Evolutionary conservation across 2,113 vertebrate species (phyloP), one percentile per base, ranked within the genome.

Genomic region (Sturnus vulgaris): DNA sequence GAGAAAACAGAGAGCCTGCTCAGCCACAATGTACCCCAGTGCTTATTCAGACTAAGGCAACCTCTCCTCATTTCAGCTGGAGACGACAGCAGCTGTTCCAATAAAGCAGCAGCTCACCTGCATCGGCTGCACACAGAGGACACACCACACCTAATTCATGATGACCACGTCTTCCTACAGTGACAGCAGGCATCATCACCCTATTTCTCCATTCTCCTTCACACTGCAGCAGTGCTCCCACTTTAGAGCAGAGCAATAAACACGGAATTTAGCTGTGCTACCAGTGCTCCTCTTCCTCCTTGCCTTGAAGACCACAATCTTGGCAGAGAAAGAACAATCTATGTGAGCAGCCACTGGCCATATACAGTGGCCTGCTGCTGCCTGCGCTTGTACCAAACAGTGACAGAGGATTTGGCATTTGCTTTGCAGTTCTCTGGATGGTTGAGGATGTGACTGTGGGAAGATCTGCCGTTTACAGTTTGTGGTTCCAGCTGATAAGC

Each of bases 351-450:
- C 31, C n/a, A 12, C 0, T 18, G 39, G 49, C 65, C 63, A 37
- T 28, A 46, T 6, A 39, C 16, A 63, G 21, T 0, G 15, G 44
- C 47, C 37, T 33, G 12, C 69, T 60, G 78, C 73, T 52, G 39
- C 47, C 55, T 49, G 24, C 1, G 0, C 55, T 44, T 13, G 44
- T 6, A 42, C 3, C 1, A 15, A 68, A 35, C 52, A 28, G 42
- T 4, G 19, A 39, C 22, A 24, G 30, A 33, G 42, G 35, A 73
- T 52, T 52, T 52, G 50, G 50, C 50, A 49, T 16, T 24, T 2
- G 4, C 50, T 22, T 2, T 4, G 1, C 75, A 25, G 28, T 10
- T 40, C 39, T 49, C 71, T 71, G 46, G 31, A 42, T 15, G 15
- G 7, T 11, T 0, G 2, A 69, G 46, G 40, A 68, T 6, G n/a